These are phyloP conservation scores for Corticium candelabrum DNA, from an alignment of 37 sponge, comb jelly and placozoan species.

Conservation along the genomic window DNA sequence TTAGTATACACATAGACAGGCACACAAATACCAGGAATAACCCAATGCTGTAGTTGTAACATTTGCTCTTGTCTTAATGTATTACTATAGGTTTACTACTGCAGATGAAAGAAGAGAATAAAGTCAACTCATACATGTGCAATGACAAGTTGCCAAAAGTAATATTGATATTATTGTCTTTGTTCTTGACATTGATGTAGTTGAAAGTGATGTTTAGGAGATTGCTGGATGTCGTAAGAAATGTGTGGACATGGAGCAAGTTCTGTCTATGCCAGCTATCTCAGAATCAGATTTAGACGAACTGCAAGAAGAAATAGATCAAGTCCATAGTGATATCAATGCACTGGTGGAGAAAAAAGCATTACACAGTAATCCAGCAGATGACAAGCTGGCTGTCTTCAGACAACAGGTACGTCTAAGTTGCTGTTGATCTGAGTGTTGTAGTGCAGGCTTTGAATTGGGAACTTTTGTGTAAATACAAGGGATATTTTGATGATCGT, in stretches of 20 bases:
- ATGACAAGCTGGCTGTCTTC: conserved; percentile 85
- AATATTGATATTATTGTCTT: no score
- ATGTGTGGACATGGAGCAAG: conserved; percentile 57
- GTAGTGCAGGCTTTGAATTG: no score
- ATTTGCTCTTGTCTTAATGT: not conserved
- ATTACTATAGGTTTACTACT: conserved; percentile 19
- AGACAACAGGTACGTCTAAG: conserved; percentile 84
- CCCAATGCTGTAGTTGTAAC: no score
- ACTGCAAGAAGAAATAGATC: conserved; percentile 11
- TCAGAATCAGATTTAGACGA: conserved; percentile 65
- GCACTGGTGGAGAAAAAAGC: not conserved
- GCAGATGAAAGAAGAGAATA: conserved; percentile 68
- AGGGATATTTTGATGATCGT: no score
- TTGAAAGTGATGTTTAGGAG: conserved; percentile 30
- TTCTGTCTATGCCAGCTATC: conserved; percentile 71
- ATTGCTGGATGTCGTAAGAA: conserved; percentile 34
- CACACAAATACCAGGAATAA: no score
- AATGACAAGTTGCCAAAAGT: conserved; percentile 63
- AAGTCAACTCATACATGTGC: conserved; percentile 42
- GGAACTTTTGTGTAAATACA: no score
- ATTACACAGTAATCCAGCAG: not conserved
- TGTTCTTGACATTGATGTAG: no score
- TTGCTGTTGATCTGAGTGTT: no score
- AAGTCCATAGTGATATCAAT: not conserved
- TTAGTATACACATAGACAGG: no score